Evolutionary conservation across 2,888 invertebrate genomes (phyloP), one percentile per base, ranked within the genome.

Genomic region (Helicoverpa assulta): DNA sequence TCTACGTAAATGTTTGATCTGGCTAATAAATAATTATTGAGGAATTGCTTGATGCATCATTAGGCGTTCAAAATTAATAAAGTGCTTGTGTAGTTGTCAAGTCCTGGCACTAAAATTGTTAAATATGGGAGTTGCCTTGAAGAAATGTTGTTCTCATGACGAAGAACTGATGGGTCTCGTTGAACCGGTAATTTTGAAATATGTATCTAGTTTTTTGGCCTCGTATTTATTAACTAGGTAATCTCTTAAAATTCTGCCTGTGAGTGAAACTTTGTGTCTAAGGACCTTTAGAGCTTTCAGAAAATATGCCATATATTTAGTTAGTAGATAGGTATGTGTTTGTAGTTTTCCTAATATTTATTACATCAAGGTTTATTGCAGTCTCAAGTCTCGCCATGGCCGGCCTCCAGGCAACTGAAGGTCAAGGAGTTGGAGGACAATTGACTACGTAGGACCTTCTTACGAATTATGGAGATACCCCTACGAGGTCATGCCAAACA

Each of bases 381-480:
- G 83, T 56, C 73, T 71, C 73, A 61, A 69, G 82, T 56, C 73
- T 70, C 71, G 61, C 19, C 71, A 70, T 59, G 67, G 70, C 40
- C 52, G 70, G 59, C 62, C 51, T 63, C 70, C 62, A 80, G 37
- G 7, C 52, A 18, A 26, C 18, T 19, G 53, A 40, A 71, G 82
- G 81, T 71, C 78, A 78, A 78, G 83, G 83, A 82, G 70, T 8
- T 12, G 37, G 47, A 82, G 81, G 81, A 82, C 71, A 54, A 71
- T 59, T 64, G 37, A 10, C 40, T 29, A 8, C 19, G 40, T 43
- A 40, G 40, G 40, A 40, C 10, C 40, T 33, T 37, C 14, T 43
- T 43, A 5, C 43, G 16, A 43, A 43, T 43, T 43, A 6, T 43
- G 16, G 16, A 37, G 37, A 37, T 37, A 37, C 37, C 10, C 33